A percentile compares a stretch with the other conserved stretches of the same genome.
Evolutionary conservation across 2,888 invertebrate genomes (phyloP).

Genomic region (Drosophila quinaria): DNA sequence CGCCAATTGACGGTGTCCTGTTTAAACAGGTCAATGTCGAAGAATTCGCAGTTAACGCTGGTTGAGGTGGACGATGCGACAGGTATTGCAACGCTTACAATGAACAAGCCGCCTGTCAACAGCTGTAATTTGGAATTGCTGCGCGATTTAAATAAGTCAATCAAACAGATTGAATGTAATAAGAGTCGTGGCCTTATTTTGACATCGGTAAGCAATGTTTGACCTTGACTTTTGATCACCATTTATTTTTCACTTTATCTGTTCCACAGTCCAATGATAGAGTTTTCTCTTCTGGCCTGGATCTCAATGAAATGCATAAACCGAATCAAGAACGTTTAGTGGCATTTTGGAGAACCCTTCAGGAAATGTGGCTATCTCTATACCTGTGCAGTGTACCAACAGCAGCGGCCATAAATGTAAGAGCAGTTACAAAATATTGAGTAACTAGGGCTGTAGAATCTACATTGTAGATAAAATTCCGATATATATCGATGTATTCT

Average conservation of each 20-base stretch:
- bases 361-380: slow-evolving; percentile 92
- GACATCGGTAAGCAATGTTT: slow-evolving; percentile 89
- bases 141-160: slow-evolving; percentile 88
- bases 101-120: slow-evolving; percentile 93
- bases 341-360: slow-evolving; percentile 91
- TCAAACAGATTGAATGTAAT: slow-evolving; percentile 88
- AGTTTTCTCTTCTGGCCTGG: slow-evolving; percentile 93
- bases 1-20: slow-evolving; percentile 11
- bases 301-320: slow-evolving; percentile 95
- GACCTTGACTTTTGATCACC: no score
- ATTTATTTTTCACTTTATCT: background rate
- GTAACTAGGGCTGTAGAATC: no score
- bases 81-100: slow-evolving; percentile 90
- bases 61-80: slow-evolving; percentile 88
- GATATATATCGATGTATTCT: no score
- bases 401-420: slow-evolving; percentile 94
- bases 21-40: slow-evolving; percentile 18
- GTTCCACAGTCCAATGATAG: slow-evolving; percentile 57
- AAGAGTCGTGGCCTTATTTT: slow-evolving; percentile 91
- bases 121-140: slow-evolving; percentile 91
- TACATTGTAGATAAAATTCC: no score
- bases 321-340: slow-evolving; percentile 89
- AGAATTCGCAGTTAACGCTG: slow-evolving; percentile 85
- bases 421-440: background rate
- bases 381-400: slow-evolving; percentile 90